Conservation (phyloP, 2,113 vertebrate genomes). For the Bubalus kerabau region DNA sequence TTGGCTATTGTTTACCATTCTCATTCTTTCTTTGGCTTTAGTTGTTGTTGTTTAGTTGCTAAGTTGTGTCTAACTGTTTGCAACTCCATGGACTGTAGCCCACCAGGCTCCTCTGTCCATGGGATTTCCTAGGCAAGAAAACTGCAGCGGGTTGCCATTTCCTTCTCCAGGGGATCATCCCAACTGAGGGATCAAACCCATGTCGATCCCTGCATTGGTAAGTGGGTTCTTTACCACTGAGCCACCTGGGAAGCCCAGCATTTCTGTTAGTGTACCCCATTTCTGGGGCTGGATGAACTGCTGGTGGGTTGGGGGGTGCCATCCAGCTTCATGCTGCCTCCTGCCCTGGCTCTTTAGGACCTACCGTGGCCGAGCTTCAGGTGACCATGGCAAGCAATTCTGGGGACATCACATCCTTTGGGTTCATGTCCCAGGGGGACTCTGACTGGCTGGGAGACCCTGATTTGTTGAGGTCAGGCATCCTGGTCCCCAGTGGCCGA, state of each 20-base stretch:
- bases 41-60: not conserved
- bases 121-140: not conserved
- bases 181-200: not conserved
- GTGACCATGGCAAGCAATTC: not conserved
- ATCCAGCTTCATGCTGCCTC: rapidly evolving
- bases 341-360: not conserved
- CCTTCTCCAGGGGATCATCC: not conserved
- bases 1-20: not conserved
- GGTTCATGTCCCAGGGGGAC: rapidly evolving
- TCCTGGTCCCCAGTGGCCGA: not conserved
- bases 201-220: not conserved
- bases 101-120: not conserved
- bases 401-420: rapidly evolving
- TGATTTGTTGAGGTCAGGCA: not conserved
- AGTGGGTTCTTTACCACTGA: not conserved
- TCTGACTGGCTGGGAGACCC: too few relatives aligned
- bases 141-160: not conserved
- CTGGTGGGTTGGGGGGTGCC: not conserved
- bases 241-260: not conserved
- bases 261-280: not conserved
- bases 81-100: not conserved
- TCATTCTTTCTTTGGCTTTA: not conserved
- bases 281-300: not conserved
- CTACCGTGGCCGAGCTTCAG: not conserved
- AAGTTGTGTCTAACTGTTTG: not conserved